Evolutionary conservation across 2,113 vertebrate genomes (phyloP).

Genomic region (Xenopus laevis): DNA sequence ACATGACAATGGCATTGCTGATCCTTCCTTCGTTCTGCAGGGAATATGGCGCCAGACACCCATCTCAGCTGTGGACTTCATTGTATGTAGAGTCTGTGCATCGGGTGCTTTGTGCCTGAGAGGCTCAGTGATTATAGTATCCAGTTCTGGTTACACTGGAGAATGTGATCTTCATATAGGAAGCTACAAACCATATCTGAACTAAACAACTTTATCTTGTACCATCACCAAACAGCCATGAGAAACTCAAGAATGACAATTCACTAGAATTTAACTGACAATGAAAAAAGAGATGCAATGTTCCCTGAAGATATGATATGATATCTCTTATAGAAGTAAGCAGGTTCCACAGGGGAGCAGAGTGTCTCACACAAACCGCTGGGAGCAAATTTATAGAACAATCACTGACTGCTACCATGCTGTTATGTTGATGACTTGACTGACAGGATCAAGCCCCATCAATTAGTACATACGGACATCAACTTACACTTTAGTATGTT

Average conservation of each 20-base stretch:
- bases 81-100: conserved; percentile 19
- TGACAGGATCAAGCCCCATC: no score
- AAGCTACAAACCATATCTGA: neutral
- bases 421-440: no score
- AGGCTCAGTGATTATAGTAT: conserved; percentile 5
- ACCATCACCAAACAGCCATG: neutral
- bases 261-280: no score
- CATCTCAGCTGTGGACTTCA: neutral
- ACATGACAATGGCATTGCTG: conserved; percentile 18
- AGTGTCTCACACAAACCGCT: no score
- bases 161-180: neutral
- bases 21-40: conserved; percentile 9
- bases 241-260: neutral
- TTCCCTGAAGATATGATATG: no score
- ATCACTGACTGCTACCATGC: no score
- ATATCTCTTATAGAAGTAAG: no score
- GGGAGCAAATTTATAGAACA: no score
- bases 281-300: no score
- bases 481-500: no score
- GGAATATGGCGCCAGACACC: conserved; percentile 20
- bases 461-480: no score
- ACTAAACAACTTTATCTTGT: neutral
- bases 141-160: neutral
- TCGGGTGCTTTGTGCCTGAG: neutral
- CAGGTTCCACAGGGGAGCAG: no score